Conservation (phyloP, 2,113 vertebrate species). For the Ptyas mucosa region DNA sequence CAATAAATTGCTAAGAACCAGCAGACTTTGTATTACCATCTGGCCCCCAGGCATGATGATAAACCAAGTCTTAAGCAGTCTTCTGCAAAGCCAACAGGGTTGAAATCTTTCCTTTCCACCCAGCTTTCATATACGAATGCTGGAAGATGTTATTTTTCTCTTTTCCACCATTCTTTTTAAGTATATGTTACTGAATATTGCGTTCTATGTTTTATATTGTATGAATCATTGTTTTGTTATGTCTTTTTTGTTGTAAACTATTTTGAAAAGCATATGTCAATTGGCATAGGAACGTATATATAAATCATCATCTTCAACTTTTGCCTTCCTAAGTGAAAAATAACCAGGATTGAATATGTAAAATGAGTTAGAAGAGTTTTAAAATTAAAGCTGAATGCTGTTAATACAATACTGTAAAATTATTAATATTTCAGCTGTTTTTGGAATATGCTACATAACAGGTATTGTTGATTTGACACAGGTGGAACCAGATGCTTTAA, state of each 20-base stretch:
- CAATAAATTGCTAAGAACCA: not conserved
- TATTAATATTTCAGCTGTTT: not conserved
- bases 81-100: not conserved
- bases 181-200: not conserved
- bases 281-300: not conserved
- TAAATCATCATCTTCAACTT: not conserved
- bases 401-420: not conserved
- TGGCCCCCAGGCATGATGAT: not conserved
- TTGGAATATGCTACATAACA: not conserved
- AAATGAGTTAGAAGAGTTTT: not conserved
- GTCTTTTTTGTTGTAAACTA: not conserved
- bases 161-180: not conserved
- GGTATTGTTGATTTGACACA: not conserved
- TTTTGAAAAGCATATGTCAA: not conserved
- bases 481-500: not conserved
- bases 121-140: not conserved
- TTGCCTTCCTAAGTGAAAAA: not conserved
- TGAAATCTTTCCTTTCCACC: not conserved
- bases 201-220: not conserved
- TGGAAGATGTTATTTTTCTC: not conserved
- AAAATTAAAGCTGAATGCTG: not conserved
- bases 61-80: not conserved
- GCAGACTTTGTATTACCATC: not conserved
- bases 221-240: not conserved
- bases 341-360: not conserved